Conservation (phyloP, 1,140 invertebrate species). For the Hyles vespertilio region DNA sequence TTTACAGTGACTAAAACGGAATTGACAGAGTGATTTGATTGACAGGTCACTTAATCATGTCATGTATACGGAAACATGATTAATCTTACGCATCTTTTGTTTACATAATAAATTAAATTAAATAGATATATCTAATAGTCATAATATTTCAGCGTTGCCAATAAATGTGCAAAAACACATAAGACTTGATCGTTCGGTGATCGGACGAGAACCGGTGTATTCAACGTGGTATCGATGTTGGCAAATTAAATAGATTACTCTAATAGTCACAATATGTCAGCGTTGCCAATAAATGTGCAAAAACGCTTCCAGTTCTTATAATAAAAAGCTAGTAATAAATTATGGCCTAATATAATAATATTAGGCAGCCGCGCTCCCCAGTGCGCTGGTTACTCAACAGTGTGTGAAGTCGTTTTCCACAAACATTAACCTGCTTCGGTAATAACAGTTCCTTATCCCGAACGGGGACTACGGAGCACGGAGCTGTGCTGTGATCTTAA, state of each 20-base stretch:
- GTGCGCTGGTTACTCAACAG: conserved; percentile 35
- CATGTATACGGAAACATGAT: no score
- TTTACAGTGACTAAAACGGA: no score
- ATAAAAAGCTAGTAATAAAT: neutral
- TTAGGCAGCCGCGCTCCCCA: conserved; percentile 6
- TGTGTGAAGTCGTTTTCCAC: conserved; percentile 44
- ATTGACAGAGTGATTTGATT: no score
- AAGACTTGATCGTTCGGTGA: conserved; percentile 13
- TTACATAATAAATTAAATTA: no score
- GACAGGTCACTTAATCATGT: no score
- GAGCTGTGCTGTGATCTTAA: neutral
- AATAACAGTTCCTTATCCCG: conserved; percentile 33
- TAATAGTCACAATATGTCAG: no score
- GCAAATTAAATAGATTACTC: no score
- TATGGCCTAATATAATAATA: neutral
- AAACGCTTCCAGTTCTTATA: neutral
- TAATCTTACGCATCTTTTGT: no score
- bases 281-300: no score
- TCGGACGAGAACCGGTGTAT: conserved; percentile 26
- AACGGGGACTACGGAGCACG: neutral
- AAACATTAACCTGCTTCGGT: conserved; percentile 36
- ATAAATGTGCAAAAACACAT: no score
- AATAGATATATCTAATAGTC: no score
- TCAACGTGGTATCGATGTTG: conserved; percentile 20
- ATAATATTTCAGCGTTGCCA: no score